Percentiles rank a stretch among this genome's conserved stretches.
Conservation (phyloP, 1,140 invertebrate species). For the Stegodyphus dumicola region DNA sequence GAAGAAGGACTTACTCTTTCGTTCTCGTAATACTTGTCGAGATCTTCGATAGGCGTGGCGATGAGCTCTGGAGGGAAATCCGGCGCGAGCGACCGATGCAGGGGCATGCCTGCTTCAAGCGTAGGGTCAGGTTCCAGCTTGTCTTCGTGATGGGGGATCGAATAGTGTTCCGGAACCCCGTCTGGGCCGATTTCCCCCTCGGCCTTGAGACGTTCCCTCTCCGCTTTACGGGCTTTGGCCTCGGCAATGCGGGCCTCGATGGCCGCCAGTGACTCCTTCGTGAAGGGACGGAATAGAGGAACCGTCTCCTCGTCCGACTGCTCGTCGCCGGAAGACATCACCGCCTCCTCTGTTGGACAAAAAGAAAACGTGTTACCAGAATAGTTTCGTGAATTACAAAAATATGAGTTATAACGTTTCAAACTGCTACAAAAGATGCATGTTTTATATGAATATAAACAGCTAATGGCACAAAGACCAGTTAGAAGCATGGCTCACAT, state of each 20-base stretch:
- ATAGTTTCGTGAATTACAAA: no score
- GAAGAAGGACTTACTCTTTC: slow-evolving; percentile 67
- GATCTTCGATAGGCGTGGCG: slow-evolving; percentile 94
- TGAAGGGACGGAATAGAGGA: slow-evolving; percentile 89
- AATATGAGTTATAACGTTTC: no score
- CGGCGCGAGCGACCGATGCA: slow-evolving; percentile 89
- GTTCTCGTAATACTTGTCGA: slow-evolving; percentile 92
- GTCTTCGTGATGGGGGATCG: slow-evolving; percentile 49
- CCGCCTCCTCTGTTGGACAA: slow-evolving; percentile 21
- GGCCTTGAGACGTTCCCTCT: slow-evolving; percentile 94
- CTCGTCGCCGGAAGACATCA: slow-evolving; percentile 53
- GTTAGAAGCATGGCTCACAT: no score
- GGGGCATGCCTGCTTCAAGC: slow-evolving; percentile 89
- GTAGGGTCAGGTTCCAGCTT: slow-evolving; percentile 82
- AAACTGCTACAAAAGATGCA: no score
- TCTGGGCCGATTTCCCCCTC: slow-evolving; percentile 68
- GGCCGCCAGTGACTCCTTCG: slow-evolving; percentile 91
- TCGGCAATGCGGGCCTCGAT: slow-evolving; percentile 93
- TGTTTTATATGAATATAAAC: no score
- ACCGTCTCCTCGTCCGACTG: slow-evolving; percentile 65
- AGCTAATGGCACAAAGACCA: no score
- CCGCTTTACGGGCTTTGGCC: slow-evolving; percentile 77
- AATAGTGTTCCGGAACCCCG: slow-evolving; percentile 47
- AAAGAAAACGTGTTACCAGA: neutral
- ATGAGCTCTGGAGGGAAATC: slow-evolving; percentile 90